phyloP scores from a whole-genome alignment of 2,888 invertebrate genomes.

The Ophion obscuratus region DNA sequence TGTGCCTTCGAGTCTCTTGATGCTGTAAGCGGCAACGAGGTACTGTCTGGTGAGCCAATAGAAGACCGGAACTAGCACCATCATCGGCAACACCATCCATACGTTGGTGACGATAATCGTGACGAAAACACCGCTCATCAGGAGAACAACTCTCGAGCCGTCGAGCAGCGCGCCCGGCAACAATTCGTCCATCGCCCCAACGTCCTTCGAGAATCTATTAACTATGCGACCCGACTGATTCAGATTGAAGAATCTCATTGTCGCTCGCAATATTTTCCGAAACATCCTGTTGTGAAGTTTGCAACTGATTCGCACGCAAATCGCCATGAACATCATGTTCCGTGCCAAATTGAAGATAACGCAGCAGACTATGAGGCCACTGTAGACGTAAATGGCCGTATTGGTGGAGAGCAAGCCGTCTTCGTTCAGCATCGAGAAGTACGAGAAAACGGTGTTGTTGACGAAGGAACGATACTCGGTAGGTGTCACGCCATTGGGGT shows the following conservation, averaged over 20 bases:
- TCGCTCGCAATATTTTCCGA: slow-evolving; percentile 89
- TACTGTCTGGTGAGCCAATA: slow-evolving; percentile 87
- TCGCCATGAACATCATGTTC: slow-evolving; percentile 89
- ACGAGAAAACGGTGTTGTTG: slow-evolving; percentile 66
- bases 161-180: slow-evolving; percentile 86
- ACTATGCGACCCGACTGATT: slow-evolving; percentile 92
- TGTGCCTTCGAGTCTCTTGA: slow-evolving; percentile 87
- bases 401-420: slow-evolving; percentile 72
- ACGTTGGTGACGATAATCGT: slow-evolving; percentile 87
- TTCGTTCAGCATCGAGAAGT: slow-evolving; percentile 68
- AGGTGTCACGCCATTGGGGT: background rate
- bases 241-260: slow-evolving; percentile 93
- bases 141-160: slow-evolving; percentile 84
- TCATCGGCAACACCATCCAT: slow-evolving; percentile 87
- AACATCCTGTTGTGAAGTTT: slow-evolving; percentile 94
- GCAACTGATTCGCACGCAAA: slow-evolving; percentile 91
- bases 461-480: slow-evolving; percentile 33
- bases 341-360: slow-evolving; percentile 85
- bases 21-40: slow-evolving; percentile 88
- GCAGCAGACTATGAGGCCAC: slow-evolving; percentile 77
- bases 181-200: slow-evolving; percentile 87
- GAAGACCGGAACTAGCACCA: slow-evolving; percentile 87
- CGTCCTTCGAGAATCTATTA: slow-evolving; percentile 91
- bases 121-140: slow-evolving; percentile 83
- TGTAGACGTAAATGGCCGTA: slow-evolving; percentile 81